A percentile compares a stretch with the other conserved stretches of the same genome.
These are phyloP conservation scores for Gobionotothen gibberifrons DNA, from an alignment of 2,797 vertebrate genomes.

Conservation along the genomic window DNA sequence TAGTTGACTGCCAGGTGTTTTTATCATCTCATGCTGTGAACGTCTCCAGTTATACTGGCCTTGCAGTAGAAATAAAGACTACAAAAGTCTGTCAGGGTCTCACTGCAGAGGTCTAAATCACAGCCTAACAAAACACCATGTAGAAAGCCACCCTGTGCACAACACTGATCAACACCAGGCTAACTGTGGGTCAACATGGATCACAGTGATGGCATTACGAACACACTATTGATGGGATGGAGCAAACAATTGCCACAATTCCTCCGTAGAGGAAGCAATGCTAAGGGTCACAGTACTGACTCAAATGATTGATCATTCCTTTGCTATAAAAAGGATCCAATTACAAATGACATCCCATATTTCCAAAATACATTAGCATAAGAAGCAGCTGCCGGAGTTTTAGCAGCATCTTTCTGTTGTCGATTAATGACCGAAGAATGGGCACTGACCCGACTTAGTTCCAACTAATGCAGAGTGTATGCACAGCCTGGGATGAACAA, in stretches of 20 bases:
- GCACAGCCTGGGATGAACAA: constrained; percentile 38
- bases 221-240: not conserved
- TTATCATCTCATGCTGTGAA: not conserved
- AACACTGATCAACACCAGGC: constrained; percentile 42
- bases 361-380: not conserved
- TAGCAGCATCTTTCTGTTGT: not conserved
- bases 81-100: constrained; percentile 14
- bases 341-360: constrained; percentile 4
- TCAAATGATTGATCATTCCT: not conserved
- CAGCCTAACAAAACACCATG: constrained; percentile 23
- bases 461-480: constrained; percentile 21
- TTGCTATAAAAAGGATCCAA: not conserved
- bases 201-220: not conserved
- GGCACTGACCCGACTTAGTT: constrained; percentile 16
- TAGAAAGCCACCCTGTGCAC: constrained; percentile 46
- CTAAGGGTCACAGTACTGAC: not conserved
- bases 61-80: constrained; percentile 10
- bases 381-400: not conserved
- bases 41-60: not conserved
- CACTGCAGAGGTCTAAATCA: constrained; percentile 17
- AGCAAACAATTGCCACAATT: not conserved
- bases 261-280: not conserved
- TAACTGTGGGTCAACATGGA: not conserved
- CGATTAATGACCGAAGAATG: constrained; percentile 12
- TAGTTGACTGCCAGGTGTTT: not conserved